Base-by-base conservation (phyloP, 2,888 invertebrate genomes). In the Heliconius aoede region DNA sequence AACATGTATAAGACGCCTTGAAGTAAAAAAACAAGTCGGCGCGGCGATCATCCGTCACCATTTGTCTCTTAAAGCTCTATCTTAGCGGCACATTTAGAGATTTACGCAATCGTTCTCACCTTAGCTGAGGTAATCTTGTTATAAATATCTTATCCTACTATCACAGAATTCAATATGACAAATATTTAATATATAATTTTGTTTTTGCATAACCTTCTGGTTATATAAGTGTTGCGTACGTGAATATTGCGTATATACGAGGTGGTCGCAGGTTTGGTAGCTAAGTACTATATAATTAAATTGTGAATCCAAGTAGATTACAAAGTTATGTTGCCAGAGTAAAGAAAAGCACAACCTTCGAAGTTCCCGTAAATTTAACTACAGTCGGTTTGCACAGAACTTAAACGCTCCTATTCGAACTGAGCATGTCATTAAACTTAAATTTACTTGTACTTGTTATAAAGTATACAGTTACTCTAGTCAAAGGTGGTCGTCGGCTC, bases 31-130 rank as follows among this genome's bases (percentile, higher is more conserved):
- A 68, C 4, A 28, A 51, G 4, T 46, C 28, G 28, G 26, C 46
- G 26, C 67, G 5, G 5, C 40, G 40, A 46, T 51, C 64, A 64
- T 73, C 62, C 40, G 46, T 64, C 64, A 68, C 68, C 68, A 73
- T 64, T 73, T 64, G 64, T 73, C 73, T 73, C 64, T n/a, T 7
- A 46, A 30, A 64, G 30, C 64, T 24, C 51, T 64, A 64, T 73
- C 73, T 73, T 64, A 72, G 32, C 32, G 62, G 30, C 46, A 46
- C 61, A 64, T 73, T 73, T 64, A 64, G 62, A 51, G 73, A 51
- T 73, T 73, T 64, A 32, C 28, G 32, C 40, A 73, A 46, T 51
- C 51, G 28, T 64, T 62, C 51, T 51, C 46, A 73, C 73, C 73
- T 73, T 55, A 46, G 61, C 73, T 18, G 24, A 28, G 18, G 51